phyloP scores from a whole-genome alignment of 2,797 vertebrate species.

The Scarus forsteni region DNA sequence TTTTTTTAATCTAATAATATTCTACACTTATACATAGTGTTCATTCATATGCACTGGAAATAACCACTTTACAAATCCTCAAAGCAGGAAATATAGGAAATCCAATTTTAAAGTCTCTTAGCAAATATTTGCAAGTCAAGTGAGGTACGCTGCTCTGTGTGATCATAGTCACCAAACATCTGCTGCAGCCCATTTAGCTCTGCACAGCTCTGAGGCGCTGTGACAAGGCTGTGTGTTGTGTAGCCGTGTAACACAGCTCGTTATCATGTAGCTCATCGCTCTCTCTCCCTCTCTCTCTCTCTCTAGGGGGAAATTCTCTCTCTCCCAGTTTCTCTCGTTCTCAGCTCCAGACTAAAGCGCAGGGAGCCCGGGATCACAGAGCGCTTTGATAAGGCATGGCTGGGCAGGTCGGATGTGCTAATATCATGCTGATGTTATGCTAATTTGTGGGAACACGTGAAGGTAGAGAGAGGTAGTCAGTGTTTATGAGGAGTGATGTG shows the following conservation, averaged over 20 bases:
- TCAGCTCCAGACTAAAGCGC: slow-evolving; percentile 67
- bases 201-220: slow-evolving; percentile 66
- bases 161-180: slow-evolving; percentile 78
- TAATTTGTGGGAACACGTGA: slow-evolving; percentile 75
- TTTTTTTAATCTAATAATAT: slow-evolving; percentile 17
- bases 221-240: slow-evolving; percentile 77
- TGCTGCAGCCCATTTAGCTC: slow-evolving; percentile 78
- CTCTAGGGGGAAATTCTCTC: slow-evolving; percentile 50
- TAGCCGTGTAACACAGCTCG: slow-evolving; percentile 76
- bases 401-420: slow-evolving; percentile 64
- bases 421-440: slow-evolving; percentile 81
- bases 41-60: slow-evolving; percentile 38
- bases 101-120: slow-evolving; percentile 72
- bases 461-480: slow-evolving; percentile 66
- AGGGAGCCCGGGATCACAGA: slow-evolving; percentile 71
- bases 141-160: slow-evolving; percentile 53
- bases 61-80: slow-evolving; percentile 44
- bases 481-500: slow-evolving; percentile 79
- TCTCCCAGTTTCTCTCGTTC: slow-evolving; percentile 37
- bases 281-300: slow-evolving; percentile 50
- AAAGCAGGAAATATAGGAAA: slow-evolving; percentile 57
- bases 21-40: slow-evolving; percentile 12
- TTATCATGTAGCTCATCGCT: slow-evolving; percentile 81
- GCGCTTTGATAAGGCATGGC: slow-evolving; percentile 75
- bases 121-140: slow-evolving; percentile 82